A percentile compares a stretch with the other conserved stretches of the same genome.
These are phyloP conservation scores for Boloria euphrosyne DNA, from an alignment of 2,888 invertebrate species.

Conservation along the genomic window DNA sequence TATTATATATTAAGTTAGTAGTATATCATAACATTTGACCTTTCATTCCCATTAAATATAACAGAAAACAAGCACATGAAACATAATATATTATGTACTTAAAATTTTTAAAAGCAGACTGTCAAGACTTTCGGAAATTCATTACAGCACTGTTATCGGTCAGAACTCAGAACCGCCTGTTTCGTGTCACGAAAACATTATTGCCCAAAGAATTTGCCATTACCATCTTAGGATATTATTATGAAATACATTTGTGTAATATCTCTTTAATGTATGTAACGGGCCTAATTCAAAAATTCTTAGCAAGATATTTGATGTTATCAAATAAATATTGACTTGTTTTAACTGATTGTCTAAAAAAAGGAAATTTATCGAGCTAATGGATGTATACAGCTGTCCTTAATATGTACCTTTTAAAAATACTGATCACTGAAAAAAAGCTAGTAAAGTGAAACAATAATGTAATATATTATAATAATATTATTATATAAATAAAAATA, in stretches of 20 bases:
- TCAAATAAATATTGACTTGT: too few relatives aligned
- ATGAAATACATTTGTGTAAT: slow-evolving; percentile 4
- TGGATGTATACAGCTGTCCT: too few relatives aligned
- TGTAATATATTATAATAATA: too few relatives aligned
- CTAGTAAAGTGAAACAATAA: too few relatives aligned
- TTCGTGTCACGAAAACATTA: slow-evolving; percentile 43
- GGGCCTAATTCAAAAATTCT: neutral
- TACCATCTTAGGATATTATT: slow-evolving; percentile 10
- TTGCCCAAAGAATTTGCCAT: slow-evolving; percentile 36
- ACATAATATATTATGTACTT: slow-evolving; percentile 27
- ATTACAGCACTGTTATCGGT: slow-evolving; percentile 42
- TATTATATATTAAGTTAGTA: neutral
- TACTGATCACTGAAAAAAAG: too few relatives aligned
- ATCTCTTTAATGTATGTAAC: neutral
- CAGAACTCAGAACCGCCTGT: slow-evolving; percentile 47
- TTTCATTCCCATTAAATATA: slow-evolving; percentile 4
- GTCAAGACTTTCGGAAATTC: slow-evolving; percentile 43
- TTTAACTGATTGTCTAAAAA: too few relatives aligned
- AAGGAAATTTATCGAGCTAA: too few relatives aligned
- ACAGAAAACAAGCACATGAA: slow-evolving; percentile 31
- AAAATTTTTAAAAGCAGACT: slow-evolving; percentile 43
- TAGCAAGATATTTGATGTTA: too few relatives aligned
- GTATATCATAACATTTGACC: neutral
- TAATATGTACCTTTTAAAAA: too few relatives aligned
- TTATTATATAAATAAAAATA: too few relatives aligned